Evolutionary conservation across 2,113 vertebrate genomes (phyloP).

Genomic region (Rhegmatorhina hoffmannsi): DNA sequence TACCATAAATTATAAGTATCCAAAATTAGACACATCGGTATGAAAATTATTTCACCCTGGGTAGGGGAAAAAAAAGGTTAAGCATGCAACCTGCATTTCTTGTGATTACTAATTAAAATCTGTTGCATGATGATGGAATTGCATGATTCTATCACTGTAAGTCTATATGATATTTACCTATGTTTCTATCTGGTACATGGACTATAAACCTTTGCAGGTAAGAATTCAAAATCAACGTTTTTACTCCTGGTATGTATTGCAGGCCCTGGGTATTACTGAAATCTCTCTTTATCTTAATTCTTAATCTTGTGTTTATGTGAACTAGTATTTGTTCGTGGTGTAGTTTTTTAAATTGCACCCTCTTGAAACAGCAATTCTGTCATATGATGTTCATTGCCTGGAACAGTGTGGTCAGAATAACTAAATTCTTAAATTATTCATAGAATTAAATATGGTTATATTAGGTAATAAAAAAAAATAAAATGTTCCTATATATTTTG

Average conservation of each 20-base stretch:
- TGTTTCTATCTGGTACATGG: background rate
- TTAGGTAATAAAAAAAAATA: background rate
- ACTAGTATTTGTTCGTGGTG: background rate
- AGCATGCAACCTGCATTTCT: background rate
- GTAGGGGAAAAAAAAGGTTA: accelerated
- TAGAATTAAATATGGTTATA: background rate
- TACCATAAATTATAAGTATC: background rate
- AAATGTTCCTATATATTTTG: background rate
- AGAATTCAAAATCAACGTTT: background rate
- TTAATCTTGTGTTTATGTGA: background rate
- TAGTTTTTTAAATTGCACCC: background rate
- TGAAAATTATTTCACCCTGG: background rate
- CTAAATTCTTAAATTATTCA: background rate
- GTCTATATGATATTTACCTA: no score
- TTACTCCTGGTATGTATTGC: background rate
- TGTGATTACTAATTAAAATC: background rate
- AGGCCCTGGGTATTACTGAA: background rate
- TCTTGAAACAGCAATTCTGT: background rate
- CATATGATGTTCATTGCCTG: background rate
- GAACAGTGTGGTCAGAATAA: background rate
- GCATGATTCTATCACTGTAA: background rate
- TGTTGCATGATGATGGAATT: background rate
- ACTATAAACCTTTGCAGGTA: background rate
- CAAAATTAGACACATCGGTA: background rate
- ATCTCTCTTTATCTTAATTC: background rate